Evolutionary conservation across 1,140 invertebrate genomes (phyloP).

Genomic region (Heliothis virescens): DNA sequence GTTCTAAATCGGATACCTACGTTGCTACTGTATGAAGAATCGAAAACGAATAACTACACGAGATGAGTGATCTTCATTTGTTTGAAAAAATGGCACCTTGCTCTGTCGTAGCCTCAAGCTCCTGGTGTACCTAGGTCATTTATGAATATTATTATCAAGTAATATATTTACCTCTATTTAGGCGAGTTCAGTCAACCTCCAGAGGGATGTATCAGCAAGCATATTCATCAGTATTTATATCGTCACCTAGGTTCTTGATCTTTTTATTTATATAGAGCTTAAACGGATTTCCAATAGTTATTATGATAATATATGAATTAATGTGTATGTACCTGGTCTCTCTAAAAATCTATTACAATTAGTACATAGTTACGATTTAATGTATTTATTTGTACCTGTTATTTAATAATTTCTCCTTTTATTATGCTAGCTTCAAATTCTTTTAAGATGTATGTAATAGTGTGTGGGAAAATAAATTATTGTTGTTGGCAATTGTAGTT

Average conservation of each 20-base stretch:
- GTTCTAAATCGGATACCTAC: too few relatives aligned
- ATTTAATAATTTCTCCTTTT: conserved; percentile 36
- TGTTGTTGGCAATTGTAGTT: conserved; percentile 74
- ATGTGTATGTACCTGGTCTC: conserved; percentile 42
- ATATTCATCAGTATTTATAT: conserved; percentile 27
- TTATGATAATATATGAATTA: conserved; percentile 7
- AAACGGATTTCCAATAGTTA: conserved; percentile 35
- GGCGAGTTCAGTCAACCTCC: too few relatives aligned
- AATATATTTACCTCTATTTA: too few relatives aligned
- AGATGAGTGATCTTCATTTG: too few relatives aligned
- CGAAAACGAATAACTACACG: too few relatives aligned
- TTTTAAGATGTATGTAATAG: conserved; percentile 70
- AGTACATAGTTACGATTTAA: conserved; percentile 4
- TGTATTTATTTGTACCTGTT: conserved; percentile 49
- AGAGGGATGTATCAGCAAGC: too few relatives aligned
- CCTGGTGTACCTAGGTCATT: too few relatives aligned
- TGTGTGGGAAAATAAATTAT: conserved; percentile 83
- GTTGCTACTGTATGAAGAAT: too few relatives aligned
- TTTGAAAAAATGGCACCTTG: too few relatives aligned
- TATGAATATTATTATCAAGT: too few relatives aligned
- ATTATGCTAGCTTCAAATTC: conserved; percentile 75
- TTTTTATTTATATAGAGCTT: conserved; percentile 14
- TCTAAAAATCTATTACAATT: conserved; percentile 24
- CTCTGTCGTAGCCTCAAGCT: too few relatives aligned
- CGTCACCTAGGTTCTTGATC: neutral